Percentiles rank a stretch among this genome's conserved stretches.
These are phyloP conservation scores for Cinara cedri DNA, from an alignment of 2,888 invertebrate genomes.

Conservation along the genomic window DNA sequence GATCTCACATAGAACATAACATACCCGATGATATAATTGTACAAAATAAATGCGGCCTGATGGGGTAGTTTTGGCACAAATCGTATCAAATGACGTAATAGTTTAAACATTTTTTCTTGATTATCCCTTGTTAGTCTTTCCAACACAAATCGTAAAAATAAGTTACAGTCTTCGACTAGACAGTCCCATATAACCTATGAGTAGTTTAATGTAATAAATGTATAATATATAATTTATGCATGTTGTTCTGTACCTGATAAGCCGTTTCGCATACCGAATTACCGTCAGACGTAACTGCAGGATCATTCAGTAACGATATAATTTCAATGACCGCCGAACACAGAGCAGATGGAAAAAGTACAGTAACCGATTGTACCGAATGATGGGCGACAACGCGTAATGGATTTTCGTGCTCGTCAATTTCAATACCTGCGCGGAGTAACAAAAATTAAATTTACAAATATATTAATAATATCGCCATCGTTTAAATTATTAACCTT, in stretches of 20 bases:
- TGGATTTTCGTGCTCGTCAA: conserved; percentile 61
- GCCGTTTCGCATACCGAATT: conserved; percentile 97
- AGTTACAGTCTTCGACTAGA: conserved; percentile 94
- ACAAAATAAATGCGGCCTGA: conserved; percentile 96
- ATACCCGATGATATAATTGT: conserved; percentile 98
- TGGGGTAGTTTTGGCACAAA: conserved; percentile 92
- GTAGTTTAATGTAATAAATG: not conserved
- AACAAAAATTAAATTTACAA: not conserved
- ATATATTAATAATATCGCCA: not conserved
- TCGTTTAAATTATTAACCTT: no score
- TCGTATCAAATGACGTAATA: conserved; percentile 87
- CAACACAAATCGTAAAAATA: conserved; percentile 93
- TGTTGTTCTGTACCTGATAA: conserved; percentile 73
- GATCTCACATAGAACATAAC: conserved; percentile 99
- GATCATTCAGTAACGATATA: conserved; percentile 91
- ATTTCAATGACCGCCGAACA: conserved; percentile 96
- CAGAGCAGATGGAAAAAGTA: conserved; percentile 94
- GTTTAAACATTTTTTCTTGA: conserved; percentile 93
- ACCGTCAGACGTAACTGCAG: conserved; percentile 91
- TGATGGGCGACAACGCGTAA: conserved; percentile 73
- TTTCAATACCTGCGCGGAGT: conserved; percentile 8
- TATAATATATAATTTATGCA: not conserved
- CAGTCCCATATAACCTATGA: conserved; percentile 93
- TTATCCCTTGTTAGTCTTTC: conserved; percentile 93
- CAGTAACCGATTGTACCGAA: conserved; percentile 89